A percentile compares a stretch with the other conserved stretches of the same genome.
phyloP scores from a whole-genome alignment of 2,888 invertebrate species.

The Oeneis ivallda region DNA sequence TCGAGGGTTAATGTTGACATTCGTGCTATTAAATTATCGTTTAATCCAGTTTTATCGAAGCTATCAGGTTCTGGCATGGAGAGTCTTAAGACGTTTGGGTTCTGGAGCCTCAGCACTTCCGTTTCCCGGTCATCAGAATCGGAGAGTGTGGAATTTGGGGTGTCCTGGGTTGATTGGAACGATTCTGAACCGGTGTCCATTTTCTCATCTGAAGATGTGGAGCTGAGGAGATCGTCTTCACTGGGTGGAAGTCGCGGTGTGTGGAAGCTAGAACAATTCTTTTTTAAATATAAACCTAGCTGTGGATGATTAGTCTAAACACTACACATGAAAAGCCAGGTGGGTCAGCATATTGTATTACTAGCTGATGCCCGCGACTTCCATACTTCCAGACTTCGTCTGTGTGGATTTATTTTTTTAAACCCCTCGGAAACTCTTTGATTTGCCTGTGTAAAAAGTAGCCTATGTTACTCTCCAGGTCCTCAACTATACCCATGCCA shows the following conservation, averaged over 20 bases:
- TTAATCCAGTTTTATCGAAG: conserved; percentile 36
- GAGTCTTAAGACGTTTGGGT: conserved; percentile 54
- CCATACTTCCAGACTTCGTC: no score
- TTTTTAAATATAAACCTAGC: no score
- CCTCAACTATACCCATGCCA: no score
- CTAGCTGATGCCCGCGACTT: no score
- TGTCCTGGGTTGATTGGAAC: conserved; percentile 61
- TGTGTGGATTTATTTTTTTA: no score
- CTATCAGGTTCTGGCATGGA: conserved; percentile 43
- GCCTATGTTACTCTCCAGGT: no score
- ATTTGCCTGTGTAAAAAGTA: no score
- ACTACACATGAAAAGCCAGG: no score
- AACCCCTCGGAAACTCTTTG: no score
- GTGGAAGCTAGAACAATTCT: conserved; percentile 52
- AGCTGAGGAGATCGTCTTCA: conserved; percentile 61
- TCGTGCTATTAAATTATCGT: conserved; percentile 49
- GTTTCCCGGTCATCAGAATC: conserved; percentile 64
- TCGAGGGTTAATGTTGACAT: conserved; percentile 58
- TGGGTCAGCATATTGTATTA: no score
- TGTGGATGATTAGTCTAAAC: no score
- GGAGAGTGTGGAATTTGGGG: conserved; percentile 66
- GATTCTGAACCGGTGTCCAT: conserved; percentile 77
- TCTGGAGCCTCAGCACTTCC: conserved; percentile 60
- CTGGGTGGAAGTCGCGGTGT: conserved; percentile 46
- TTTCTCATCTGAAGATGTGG: conserved; percentile 74